Evolutionary conservation across 2,888 invertebrate species (phyloP), one percentile per base, ranked within the genome.

Genomic region (Drosophila histrio): DNA sequence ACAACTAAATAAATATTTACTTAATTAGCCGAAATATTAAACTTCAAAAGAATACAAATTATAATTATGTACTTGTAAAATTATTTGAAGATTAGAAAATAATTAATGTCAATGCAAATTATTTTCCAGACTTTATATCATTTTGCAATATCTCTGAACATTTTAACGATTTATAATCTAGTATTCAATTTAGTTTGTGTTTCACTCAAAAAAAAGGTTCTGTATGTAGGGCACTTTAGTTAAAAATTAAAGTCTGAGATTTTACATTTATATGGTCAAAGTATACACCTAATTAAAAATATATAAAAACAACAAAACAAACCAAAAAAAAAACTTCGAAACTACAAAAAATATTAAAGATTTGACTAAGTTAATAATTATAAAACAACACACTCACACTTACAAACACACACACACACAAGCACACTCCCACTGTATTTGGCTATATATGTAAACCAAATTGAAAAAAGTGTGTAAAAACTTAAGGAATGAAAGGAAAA

Each of bases 171-270:
- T 22, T 52, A 41, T 38, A 66, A 66, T 24, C n/a, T 36, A 62
- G 47, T 17, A 26, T 39, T 63, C 28, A 54, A 63, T 77, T 79
- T 63, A 54, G 62, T 84, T 81, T 39, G 56, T 47, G 59, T 60
- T 62, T 71, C 56, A 72, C 73, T 61, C 49, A 79, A 52, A 17
- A 36, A 30, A 64, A 59, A 53, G 59, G 63, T 74, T 80, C 73
- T 80, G 72, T 80, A 79, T 79, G 81, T 89, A 89, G 89, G 79
- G 79, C 77, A 85, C 83, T 88, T 89, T 87, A 79, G 85, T 89
- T 89, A 77, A 85, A 89, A 83, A 85, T 89, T 89, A 85, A 89
- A 89, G 89, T 89, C 89, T 89, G 89, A 89, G 83, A 79, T 79
- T 88, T 85, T 87, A 82, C 79, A 82, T 85, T 87, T 78, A 85